Evolutionary conservation across 2,113 vertebrate genomes (phyloP).

Genomic region (Tachycineta bicolor): DNA sequence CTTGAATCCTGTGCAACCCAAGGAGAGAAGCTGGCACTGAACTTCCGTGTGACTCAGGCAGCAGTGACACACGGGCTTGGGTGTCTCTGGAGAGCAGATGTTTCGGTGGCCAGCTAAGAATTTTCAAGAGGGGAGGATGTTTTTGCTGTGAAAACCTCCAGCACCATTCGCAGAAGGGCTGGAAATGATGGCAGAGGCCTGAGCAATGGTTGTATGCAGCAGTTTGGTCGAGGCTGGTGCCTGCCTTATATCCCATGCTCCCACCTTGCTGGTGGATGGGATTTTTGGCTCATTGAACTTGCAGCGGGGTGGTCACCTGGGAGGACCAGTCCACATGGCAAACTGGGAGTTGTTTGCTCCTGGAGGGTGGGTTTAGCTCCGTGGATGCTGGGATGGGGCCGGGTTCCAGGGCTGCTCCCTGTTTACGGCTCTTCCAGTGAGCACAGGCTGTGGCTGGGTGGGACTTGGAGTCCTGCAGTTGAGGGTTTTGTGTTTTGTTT

Average conservation of each 20-base stretch:
- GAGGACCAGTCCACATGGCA: rapidly evolving
- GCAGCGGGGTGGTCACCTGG: rapidly evolving
- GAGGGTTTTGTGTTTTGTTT: constrained; percentile 27
- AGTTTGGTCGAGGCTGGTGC: neutral
- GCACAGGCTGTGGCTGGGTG: neutral
- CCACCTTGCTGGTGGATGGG: neutral
- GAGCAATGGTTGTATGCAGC: rapidly evolving
- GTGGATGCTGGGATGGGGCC: neutral
- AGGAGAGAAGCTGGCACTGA: neutral
- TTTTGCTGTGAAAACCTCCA: neutral
- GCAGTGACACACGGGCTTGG: neutral
- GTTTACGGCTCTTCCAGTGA: neutral
- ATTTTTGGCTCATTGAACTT: neutral
- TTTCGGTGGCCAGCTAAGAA: neutral
- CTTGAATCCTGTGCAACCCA: neutral
- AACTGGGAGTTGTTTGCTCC: neutral
- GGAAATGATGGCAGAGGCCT: neutral
- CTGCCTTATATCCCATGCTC: neutral
- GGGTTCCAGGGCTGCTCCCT: neutral
- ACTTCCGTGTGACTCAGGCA: neutral
- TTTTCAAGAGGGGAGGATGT: rapidly evolving
- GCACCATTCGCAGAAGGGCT: neutral
- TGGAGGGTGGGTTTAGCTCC: neutral
- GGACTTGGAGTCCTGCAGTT: neutral
- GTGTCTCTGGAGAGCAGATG: constrained; percentile 41